A percentile compares a stretch with the other conserved stretches of the same genome.
Conservation (phyloP, 2,888 invertebrate species). For the Zaprionus bogoriensis region DNA sequence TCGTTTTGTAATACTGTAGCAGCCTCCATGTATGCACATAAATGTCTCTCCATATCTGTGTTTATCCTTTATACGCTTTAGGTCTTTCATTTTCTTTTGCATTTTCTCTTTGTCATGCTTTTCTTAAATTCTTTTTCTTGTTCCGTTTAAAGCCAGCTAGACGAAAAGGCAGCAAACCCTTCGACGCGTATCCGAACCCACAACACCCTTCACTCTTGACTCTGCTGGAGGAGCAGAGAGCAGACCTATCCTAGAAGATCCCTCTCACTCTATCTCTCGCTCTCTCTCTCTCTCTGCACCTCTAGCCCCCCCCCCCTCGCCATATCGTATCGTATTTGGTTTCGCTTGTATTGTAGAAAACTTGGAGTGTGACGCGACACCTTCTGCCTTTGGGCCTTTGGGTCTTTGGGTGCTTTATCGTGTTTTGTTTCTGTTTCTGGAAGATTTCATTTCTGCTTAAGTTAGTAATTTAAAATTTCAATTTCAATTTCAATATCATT, state of each 20-base stretch:
- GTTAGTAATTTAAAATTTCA: conserved; percentile 62
- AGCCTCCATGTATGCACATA: conserved; percentile 71
- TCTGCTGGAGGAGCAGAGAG: not conserved
- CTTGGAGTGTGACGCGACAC: conserved; percentile 65
- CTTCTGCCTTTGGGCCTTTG: conserved; percentile 33
- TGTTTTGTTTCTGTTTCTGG: conserved; percentile 42
- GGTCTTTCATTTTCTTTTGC: conserved; percentile 22
- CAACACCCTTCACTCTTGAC: not conserved
- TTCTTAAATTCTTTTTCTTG: not conserved
- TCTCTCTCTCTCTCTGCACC: not conserved
- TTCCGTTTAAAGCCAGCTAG: conserved; percentile 10
- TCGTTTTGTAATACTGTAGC: conserved; percentile 77
- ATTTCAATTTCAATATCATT: conserved; percentile 29
- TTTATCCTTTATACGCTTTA: conserved; percentile 39
- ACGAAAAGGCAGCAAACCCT: conserved; percentile 5
- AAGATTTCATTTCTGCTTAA: conserved; percentile 70
- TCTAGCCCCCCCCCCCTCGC: not conserved
- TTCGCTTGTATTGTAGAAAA: conserved; percentile 65
- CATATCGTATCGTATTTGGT: too few relatives aligned
- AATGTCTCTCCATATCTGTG: conserved; percentile 26
- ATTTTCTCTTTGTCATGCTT: conserved; percentile 19
- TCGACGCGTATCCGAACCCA: not conserved
- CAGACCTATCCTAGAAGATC: not conserved
- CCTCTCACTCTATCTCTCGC: not conserved
- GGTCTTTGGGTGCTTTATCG: conserved; percentile 9